Evolutionary conservation across 1,140 invertebrate species (phyloP).

Genomic region (Myzus persicae): DNA sequence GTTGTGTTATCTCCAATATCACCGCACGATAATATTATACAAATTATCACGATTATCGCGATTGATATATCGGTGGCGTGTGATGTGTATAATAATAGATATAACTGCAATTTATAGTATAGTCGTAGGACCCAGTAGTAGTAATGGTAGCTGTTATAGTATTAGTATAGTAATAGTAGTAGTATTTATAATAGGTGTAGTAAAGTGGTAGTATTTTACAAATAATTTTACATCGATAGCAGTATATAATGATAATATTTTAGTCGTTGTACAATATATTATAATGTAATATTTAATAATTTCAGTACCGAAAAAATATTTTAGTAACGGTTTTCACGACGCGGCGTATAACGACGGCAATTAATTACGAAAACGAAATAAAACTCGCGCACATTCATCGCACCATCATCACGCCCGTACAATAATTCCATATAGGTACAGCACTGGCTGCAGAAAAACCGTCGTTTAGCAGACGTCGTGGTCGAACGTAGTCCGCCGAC

Average conservation of each 20-base stretch:
- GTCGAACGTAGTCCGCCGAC: slow-evolving; percentile 56
- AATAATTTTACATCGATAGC: not conserved
- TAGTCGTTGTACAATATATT: not conserved
- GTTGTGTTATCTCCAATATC: not conserved
- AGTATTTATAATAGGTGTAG: not conserved
- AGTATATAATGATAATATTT: not conserved
- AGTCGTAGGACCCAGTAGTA: not conserved
- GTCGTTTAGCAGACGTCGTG: slow-evolving; percentile 3
- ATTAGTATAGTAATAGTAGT: not conserved
- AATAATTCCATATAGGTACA: too few relatives aligned
- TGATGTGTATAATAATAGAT: not conserved
- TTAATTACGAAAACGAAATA: not conserved
- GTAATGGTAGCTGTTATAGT: not conserved
- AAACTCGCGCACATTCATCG: not conserved
- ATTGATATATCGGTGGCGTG: not conserved
- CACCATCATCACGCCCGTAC: not conserved
- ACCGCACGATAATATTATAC: not conserved
- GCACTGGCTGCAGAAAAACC: not conserved
- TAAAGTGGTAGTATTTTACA: not conserved
- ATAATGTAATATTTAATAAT: not conserved
- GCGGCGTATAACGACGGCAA: not conserved
- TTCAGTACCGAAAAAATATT: not conserved
- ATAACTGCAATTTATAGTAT: not conserved
- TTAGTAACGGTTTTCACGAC: not conserved
- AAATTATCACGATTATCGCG: not conserved